Conservation (phyloP, 2,113 vertebrate species). For the Elanoides forficatus region DNA sequence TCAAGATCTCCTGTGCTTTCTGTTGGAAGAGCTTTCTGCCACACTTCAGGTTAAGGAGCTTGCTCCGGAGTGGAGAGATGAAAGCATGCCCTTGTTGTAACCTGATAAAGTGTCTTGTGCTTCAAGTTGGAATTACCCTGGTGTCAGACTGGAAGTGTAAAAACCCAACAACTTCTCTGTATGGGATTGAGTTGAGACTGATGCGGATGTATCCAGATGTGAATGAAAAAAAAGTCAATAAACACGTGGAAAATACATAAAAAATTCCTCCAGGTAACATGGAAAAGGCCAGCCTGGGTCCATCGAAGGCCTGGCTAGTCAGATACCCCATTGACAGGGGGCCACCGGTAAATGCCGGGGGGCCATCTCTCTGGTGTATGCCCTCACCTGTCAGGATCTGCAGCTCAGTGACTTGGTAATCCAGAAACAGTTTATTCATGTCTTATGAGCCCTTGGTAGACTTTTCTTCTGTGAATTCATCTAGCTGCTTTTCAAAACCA, state of each 20-base stretch:
- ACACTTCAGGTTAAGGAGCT: rapidly evolving
- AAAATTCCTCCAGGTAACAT: background rate
- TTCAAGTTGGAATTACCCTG: background rate
- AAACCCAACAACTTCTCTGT: background rate
- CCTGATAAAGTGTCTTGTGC: background rate
- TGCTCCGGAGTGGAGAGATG: background rate
- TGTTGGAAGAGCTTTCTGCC: background rate
- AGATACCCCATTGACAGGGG: rapidly evolving
- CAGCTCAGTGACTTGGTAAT: background rate
- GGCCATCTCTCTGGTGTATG: background rate
- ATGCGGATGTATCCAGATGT: background rate
- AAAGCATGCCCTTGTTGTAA: background rate
- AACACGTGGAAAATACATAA: background rate
- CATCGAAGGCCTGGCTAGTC: background rate
- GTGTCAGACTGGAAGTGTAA: background rate
- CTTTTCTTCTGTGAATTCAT: background rate
- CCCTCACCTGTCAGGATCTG: background rate
- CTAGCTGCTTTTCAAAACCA: background rate
- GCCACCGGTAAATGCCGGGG: background rate
- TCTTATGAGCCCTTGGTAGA: background rate
- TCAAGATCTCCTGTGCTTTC: background rate
- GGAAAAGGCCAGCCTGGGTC: background rate
- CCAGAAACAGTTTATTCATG: background rate
- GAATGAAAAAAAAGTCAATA: background rate
- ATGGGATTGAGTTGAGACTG: background rate